Evolutionary conservation across 2,888 invertebrate genomes (phyloP).

Genomic region (Aphidius colemani): DNA sequence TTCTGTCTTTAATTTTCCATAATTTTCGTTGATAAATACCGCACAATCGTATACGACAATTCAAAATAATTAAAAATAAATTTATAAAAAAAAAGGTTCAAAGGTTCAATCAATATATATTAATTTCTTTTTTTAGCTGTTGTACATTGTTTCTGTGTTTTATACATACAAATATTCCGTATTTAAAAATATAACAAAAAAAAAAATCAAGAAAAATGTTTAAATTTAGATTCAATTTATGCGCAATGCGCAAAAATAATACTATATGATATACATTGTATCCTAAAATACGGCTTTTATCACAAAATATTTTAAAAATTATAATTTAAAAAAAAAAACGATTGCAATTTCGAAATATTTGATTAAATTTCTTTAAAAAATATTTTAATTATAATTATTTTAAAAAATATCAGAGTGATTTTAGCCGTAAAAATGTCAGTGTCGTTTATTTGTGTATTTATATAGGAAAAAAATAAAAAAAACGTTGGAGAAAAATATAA

Average conservation of each 20-base stretch:
- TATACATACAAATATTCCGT: constrained; percentile 38
- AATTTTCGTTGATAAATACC: background rate
- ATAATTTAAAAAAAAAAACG: constrained; percentile 19
- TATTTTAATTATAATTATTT: background rate
- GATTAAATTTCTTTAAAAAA: background rate
- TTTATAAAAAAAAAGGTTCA: constrained; percentile 13
- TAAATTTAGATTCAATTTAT: constrained; percentile 28
- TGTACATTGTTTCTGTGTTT: constrained; percentile 40
- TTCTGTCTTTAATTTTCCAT: too few relatives aligned
- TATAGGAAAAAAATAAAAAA: constrained; percentile 22
- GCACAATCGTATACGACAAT: background rate
- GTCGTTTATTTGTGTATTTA: constrained; percentile 35
- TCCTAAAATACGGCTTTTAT: constrained; percentile 14
- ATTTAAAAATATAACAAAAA: constrained; percentile 26
- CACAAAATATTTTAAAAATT: constrained; percentile 14
- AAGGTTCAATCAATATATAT: constrained; percentile 24
- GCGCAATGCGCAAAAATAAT: constrained; percentile 36
- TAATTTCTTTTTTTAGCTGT: constrained; percentile 26
- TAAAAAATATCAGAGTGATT: constrained; percentile 26
- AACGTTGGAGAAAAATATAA: constrained; percentile 18
- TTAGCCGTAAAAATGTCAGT: constrained; percentile 30
- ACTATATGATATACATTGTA: constrained; percentile 19
- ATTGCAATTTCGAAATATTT: background rate
- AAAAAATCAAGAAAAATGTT: background rate
- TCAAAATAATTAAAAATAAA: constrained; percentile 1